Evolutionary conservation across 2,113 vertebrate genomes (phyloP).

Genomic region (Rattus norvegicus): DNA sequence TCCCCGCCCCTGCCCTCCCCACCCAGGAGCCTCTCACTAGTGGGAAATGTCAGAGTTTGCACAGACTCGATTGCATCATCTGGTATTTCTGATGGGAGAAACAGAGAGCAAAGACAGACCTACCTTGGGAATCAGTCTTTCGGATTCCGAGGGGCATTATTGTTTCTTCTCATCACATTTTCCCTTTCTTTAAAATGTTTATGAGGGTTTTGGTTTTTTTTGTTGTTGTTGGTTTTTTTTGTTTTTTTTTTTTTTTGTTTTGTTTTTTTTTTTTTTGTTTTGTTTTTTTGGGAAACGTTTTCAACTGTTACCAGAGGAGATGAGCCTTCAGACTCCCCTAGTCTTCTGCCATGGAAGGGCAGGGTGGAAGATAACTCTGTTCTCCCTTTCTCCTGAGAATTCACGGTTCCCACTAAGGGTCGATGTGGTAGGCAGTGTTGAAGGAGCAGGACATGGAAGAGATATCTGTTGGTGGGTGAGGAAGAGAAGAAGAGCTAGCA

Average conservation of each 20-base stretch:
- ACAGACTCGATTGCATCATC: background rate
- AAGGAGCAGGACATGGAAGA: background rate
- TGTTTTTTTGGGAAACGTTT: background rate
- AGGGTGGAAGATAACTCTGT: background rate
- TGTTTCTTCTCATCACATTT: background rate
- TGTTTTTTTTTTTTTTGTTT: no score
- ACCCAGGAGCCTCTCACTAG: background rate
- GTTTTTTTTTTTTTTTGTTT: no score
- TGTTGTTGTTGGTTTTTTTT: no score
- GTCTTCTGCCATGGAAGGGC: background rate
- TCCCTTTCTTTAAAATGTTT: background rate
- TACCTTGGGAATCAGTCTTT: background rate
- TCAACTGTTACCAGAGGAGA: background rate
- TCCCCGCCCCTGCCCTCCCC: background rate
- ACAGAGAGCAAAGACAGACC: background rate
- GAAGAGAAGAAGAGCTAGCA: background rate
- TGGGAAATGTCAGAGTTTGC: background rate
- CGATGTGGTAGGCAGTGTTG: background rate
- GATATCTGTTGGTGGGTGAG: no score
- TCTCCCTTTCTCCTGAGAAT: background rate
- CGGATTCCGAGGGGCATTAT: background rate
- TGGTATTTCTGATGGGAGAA: background rate
- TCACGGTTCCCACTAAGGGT: background rate
- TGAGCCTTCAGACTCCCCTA: background rate
- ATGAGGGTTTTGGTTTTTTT: background rate